These are phyloP conservation scores for Rhopilema esculentum DNA, from an alignment of 30 jellyfish, hydroid and myxozoan species.

Conservation along the genomic window DNA sequence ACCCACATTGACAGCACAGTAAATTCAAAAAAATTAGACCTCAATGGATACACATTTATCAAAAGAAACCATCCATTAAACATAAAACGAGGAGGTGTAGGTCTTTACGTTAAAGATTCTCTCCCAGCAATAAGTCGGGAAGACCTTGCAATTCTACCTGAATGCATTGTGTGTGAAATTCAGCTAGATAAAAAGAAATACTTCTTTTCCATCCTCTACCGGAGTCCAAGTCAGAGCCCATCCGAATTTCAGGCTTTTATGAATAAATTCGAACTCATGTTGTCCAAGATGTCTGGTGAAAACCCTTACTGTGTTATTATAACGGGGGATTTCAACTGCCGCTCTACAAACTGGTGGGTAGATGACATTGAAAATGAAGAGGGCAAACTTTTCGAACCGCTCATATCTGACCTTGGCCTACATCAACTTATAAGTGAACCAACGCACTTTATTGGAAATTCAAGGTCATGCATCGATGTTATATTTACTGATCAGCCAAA, in stretches of 20 bases:
- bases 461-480: too few species aligned
- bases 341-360: constrained; percentile 36
- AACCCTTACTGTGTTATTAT: constrained; percentile 25
- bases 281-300: constrained; percentile 18
- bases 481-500: constrained; percentile 12
- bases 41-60: constrained; percentile 17
- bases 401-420: constrained; percentile 28
- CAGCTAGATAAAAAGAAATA: constrained; percentile 41
- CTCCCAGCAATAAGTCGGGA: constrained; percentile 34
- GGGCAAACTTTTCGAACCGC: constrained; percentile 15
- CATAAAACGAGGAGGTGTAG: constrained; percentile 54
- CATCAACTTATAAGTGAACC: constrained; percentile 30
- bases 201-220: constrained; percentile 25
- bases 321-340: constrained; percentile 30
- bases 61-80: constrained; percentile 42
- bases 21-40: constrained; percentile 33
- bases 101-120: constrained; percentile 46
- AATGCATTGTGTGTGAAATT: constrained; percentile 42
- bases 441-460: too few species aligned
- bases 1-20: constrained; percentile 51
- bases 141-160: constrained; percentile 58
- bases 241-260: constrained; percentile 50
- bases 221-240: constrained; percentile 74
- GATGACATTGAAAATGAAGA: constrained; percentile 38
- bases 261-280: constrained; percentile 22